These are phyloP conservation scores for Fragum whitleyi DNA, from an alignment of 2,888 invertebrate species.

Conservation along the genomic window DNA sequence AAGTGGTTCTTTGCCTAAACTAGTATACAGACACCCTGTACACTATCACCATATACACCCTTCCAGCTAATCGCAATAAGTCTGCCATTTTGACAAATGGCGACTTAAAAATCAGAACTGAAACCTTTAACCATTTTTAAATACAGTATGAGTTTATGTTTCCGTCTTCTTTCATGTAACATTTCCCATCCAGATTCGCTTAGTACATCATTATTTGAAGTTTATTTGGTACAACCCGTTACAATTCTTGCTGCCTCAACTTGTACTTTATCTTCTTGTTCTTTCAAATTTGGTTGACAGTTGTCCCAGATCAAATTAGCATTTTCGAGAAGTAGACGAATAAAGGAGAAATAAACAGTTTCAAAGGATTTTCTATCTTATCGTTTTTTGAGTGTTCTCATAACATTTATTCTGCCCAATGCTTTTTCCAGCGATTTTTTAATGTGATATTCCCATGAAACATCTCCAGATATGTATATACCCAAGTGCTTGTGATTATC, in stretches of 20 bases:
- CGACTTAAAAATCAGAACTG: no score
- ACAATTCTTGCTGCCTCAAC: background rate
- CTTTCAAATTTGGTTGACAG: background rate
- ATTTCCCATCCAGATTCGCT: no score
- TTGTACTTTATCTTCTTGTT: background rate
- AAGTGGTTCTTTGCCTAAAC: no score
- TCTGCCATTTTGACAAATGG: no score
- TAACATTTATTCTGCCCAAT: background rate
- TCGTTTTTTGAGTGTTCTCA: background rate
- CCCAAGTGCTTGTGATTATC: background rate
- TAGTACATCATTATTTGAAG: no score
- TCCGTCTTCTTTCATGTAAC: no score
- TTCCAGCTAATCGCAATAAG: no score
- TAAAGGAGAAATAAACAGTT: background rate
- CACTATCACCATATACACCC: no score
- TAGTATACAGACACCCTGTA: no score
- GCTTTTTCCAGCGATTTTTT: background rate
- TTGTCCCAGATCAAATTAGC: background rate
- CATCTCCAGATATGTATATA: background rate
- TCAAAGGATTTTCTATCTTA: background rate
- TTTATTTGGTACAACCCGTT: background rate
- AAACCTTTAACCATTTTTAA: no score
- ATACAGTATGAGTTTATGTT: no score
- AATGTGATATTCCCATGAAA: background rate
- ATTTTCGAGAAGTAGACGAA: background rate